Percentiles rank a stretch among this genome's conserved stretches.
phyloP scores from a whole-genome alignment of 1,140 invertebrate species.

The Colletes latitarsis region DNA sequence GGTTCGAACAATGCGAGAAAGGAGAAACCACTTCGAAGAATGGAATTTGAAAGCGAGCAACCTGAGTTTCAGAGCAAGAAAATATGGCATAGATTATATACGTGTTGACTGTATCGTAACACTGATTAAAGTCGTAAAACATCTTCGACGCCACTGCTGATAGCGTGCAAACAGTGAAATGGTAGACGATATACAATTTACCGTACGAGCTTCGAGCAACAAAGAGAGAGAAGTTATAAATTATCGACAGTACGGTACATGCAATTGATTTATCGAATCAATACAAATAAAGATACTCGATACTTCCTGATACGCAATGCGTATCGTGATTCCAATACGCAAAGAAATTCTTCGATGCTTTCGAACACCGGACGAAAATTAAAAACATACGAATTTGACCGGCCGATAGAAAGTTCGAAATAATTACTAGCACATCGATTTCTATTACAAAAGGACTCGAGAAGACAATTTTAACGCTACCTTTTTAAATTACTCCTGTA shows the following conservation, averaged over 20 bases:
- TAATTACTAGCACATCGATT: neutral
- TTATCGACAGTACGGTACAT: conserved; percentile 36
- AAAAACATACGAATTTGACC: neutral
- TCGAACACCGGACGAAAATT: neutral
- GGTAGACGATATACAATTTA: conserved; percentile 8
- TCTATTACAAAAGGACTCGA: neutral
- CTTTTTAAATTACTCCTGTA: neutral
- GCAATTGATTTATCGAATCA: conserved; percentile 43
- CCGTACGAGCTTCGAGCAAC: conserved; percentile 23
- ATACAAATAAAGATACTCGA: conserved; percentile 40
- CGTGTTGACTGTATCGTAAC: conserved; percentile 1
- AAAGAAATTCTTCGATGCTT: neutral
- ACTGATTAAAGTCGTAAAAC: conserved; percentile 41
- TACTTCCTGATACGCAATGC: conserved; percentile 28
- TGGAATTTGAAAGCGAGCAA: neutral
- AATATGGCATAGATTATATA: neutral
- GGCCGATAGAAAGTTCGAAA: neutral
- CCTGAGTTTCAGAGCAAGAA: neutral
- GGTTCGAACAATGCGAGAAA: neutral
- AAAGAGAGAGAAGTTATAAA: conserved; percentile 16
- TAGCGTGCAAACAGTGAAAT: conserved; percentile 29
- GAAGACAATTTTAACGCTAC: neutral
- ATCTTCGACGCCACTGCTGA: conserved; percentile 25
- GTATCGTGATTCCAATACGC: neutral
- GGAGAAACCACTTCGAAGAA: neutral